phyloP scores from a whole-genome alignment of 2,113 vertebrate genomes.

The Pogona vitticeps region DNA sequence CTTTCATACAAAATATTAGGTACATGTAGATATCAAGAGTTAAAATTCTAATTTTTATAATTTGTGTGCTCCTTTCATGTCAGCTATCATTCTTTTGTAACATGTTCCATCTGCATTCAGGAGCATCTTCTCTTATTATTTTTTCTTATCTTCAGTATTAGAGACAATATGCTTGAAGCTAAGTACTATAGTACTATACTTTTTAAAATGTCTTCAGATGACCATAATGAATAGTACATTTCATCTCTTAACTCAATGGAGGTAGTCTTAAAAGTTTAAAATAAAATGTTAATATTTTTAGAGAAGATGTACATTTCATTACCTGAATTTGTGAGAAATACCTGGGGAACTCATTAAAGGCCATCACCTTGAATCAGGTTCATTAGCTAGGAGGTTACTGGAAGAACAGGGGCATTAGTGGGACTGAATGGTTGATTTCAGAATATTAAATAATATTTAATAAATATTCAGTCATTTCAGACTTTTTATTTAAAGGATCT shows the following conservation, averaged over 20 bases:
- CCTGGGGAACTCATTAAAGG: conserved; percentile 49
- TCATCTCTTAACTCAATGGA: conserved; percentile 12
- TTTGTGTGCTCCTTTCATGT: conserved; percentile 11
- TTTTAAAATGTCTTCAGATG: background rate
- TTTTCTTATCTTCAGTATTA: background rate
- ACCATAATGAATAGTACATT: background rate
- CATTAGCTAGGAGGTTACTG: conserved; percentile 37
- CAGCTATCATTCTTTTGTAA: background rate
- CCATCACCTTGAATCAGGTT: conserved; percentile 22
- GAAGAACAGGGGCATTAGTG: conserved; percentile 26
- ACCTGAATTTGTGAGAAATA: conserved; percentile 1
- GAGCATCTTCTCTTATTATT: no score
- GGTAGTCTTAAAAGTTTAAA: background rate
- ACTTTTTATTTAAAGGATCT: background rate
- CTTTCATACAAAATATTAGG: background rate
- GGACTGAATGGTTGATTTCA: background rate
- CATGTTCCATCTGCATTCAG: background rate
- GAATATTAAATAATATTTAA: conserved; percentile 27
- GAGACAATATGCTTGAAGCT: background rate
- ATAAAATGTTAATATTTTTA: conserved; percentile 21
- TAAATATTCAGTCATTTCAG: background rate
- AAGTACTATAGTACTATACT: background rate
- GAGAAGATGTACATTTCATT: conserved; percentile 1
- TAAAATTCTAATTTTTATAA: background rate
- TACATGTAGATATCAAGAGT: conserved; percentile 13